phyloP scores from a whole-genome alignment of 30 jellyfish, hydroid and myxozoan species.

The Phacellophora camtschatica region DNA sequence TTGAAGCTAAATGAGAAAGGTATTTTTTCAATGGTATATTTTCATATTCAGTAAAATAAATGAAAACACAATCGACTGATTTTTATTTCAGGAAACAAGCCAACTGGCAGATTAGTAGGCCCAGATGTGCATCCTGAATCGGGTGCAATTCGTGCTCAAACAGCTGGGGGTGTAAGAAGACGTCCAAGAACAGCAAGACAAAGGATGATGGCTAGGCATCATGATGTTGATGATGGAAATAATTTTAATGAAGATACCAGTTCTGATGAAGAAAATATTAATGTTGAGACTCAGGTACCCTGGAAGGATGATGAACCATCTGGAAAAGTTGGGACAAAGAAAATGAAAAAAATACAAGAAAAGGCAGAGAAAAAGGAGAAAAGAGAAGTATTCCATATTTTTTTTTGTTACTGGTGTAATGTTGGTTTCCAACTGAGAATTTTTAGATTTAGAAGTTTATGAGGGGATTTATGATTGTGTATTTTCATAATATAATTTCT shows the following conservation, averaged over 20 bases:
- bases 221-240: conserved; percentile 7
- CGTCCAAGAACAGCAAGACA: conserved; percentile 75
- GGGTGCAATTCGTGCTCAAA: conserved; percentile 55
- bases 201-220: conserved; percentile 58
- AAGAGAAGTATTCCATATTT: conserved; percentile 61
- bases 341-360: conserved; percentile 71
- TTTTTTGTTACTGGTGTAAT: neutral
- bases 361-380: conserved; percentile 92
- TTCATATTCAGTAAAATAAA: too few species aligned
- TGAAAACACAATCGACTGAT: too few species aligned
- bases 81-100: too few species aligned
- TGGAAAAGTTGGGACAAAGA: conserved; percentile 89
- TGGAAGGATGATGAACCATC: conserved; percentile 80
- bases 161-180: conserved; percentile 66
- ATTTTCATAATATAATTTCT: neutral
- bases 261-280: conserved; percentile 11
- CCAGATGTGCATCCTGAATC: conserved; percentile 33
- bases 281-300: conserved; percentile 5
- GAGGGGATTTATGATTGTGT: neutral
- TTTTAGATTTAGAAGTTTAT: neutral
- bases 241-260: neutral
- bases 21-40: too few species aligned
- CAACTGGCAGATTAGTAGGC: neutral
- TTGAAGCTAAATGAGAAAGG: too few species aligned
- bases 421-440: neutral